These are phyloP conservation scores for Lepus townsendii DNA, from an alignment of 2,797 vertebrate genomes.

Conservation along the genomic window DNA sequence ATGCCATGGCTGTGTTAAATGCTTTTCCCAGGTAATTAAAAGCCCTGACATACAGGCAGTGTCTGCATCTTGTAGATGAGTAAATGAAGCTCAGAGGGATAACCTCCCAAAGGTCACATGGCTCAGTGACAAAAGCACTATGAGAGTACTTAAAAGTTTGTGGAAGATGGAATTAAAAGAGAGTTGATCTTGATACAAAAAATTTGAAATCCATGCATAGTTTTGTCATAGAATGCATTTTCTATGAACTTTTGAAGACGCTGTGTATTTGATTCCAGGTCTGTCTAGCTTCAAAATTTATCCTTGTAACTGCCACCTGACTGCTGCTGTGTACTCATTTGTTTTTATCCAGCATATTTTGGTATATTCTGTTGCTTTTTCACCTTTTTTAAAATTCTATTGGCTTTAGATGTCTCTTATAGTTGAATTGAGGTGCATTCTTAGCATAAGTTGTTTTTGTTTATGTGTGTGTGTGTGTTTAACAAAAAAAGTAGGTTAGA, in stretches of 20 bases:
- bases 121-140: neutral
- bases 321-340: neutral
- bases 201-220: too few relatives aligned
- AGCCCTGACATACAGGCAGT: neutral
- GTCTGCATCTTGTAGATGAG: neutral
- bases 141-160: too few relatives aligned
- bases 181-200: too few relatives aligned
- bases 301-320: neutral
- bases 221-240: too few relatives aligned
- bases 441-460: too few relatives aligned
- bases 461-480: too few relatives aligned
- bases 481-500: too few relatives aligned
- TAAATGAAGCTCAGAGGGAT: neutral
- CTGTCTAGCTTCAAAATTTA: neutral
- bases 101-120: neutral
- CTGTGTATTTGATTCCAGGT: neutral
- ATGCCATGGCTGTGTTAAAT: neutral
- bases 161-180: too few relatives aligned
- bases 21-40: neutral
- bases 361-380: neutral
- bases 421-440: neutral
- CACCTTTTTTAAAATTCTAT: neutral
- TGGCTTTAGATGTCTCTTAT: neutral
- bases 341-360: neutral
- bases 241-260: too few relatives aligned